A percentile compares a stretch with the other conserved stretches of the same genome.
Conservation (phyloP, 2,797 vertebrate genomes). For the Odontamblyopus lacepedii region DNA sequence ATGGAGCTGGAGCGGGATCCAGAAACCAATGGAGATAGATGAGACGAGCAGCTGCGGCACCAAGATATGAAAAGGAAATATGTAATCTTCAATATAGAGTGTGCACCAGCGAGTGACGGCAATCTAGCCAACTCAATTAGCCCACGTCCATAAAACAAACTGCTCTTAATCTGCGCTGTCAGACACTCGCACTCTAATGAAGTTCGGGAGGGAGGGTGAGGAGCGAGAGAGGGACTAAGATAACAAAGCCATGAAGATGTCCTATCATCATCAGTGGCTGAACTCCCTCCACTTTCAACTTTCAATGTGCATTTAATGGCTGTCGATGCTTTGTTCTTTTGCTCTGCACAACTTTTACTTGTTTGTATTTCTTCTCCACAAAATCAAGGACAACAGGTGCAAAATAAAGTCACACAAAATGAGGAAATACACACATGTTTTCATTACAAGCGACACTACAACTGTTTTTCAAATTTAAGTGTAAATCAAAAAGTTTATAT, state of each 20-base stretch:
- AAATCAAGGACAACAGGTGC: neutral
- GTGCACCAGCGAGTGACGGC: slow-evolving; percentile 45
- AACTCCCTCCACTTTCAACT: slow-evolving; percentile 33
- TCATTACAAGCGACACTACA: no score
- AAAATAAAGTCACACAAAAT: neutral
- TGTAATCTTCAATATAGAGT: slow-evolving; percentile 66
- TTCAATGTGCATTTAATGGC: slow-evolving; percentile 30
- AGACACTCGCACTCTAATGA: slow-evolving; percentile 55
- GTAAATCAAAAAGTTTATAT: no score
- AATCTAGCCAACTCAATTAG: slow-evolving; percentile 78
- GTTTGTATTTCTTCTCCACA: neutral
- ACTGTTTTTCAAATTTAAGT: no score
- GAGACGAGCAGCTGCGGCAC: slow-evolving; percentile 54
- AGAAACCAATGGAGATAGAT: slow-evolving; percentile 65
- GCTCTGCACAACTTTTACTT: neutral
- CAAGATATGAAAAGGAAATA: slow-evolving; percentile 74
- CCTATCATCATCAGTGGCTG: slow-evolving; percentile 19
- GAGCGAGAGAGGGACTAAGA: slow-evolving; percentile 20
- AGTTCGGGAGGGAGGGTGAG: slow-evolving; percentile 26
- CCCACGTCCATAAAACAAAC: slow-evolving; percentile 74
- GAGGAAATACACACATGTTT: neutral
- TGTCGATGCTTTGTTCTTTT: slow-evolving; percentile 1
- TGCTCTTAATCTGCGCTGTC: slow-evolving; percentile 70
- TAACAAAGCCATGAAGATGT: slow-evolving; percentile 39
- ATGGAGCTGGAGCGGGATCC: slow-evolving; percentile 36